Evolutionary conservation across 2,113 vertebrate species (phyloP).

Genomic region (Mola mola): DNA sequence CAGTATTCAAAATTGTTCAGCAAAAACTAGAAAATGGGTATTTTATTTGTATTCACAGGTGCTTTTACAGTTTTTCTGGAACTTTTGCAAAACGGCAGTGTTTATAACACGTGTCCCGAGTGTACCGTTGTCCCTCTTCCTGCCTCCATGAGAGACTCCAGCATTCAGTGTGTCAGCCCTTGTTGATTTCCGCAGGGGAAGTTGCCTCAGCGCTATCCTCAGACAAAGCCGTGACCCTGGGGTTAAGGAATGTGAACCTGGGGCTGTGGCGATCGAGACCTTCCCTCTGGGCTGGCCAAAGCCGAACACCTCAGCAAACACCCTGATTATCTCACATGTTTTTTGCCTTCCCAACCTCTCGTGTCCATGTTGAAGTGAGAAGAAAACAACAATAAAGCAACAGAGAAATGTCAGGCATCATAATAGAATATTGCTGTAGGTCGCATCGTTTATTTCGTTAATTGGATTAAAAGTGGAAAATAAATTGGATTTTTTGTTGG

Average conservation of each 20-base stretch:
- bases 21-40: too few species aligned
- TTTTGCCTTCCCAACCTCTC: conserved; percentile 15
- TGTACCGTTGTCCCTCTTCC: conserved; percentile 56
- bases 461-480: too few species aligned
- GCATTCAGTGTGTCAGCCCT: conserved; percentile 64
- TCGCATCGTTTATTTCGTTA: too few species aligned
- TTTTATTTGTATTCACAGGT: neutral
- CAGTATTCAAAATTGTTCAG: neutral
- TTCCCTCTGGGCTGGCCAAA: conserved; percentile 64
- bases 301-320: conserved; percentile 64
- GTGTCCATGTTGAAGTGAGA: conserved; percentile 22
- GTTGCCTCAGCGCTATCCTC: conserved; percentile 74
- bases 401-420: neutral
- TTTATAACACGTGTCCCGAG: conserved; percentile 31
- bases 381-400: neutral
- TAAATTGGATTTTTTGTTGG: too few species aligned
- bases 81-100: conserved; percentile 2
- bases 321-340: conserved; percentile 35
- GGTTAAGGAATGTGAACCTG: conserved; percentile 82
- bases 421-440: too few species aligned
- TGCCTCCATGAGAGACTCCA: conserved; percentile 61
- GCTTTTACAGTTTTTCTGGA: neutral
- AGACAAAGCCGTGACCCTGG: conserved; percentile 80
- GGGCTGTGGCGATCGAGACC: conserved; percentile 70
- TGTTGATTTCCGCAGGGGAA: conserved; percentile 79